These are phyloP conservation scores for Pardosa pseudoannulata DNA, from an alignment of 2,888 invertebrate species.

Conservation along the genomic window DNA sequence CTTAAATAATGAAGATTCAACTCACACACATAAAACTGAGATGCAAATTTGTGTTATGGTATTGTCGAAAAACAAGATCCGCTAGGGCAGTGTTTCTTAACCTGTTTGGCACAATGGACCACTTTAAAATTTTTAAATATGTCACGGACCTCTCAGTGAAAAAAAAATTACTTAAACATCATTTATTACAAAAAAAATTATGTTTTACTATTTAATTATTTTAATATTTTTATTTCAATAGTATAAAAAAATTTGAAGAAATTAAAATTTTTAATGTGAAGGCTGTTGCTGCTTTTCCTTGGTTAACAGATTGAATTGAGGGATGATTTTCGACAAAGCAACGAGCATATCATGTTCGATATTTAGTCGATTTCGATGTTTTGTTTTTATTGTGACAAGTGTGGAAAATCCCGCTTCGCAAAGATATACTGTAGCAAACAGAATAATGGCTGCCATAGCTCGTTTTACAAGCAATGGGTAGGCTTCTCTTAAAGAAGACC, in stretches of 20 bases:
- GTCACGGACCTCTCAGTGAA: no score
- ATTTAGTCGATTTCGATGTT: constrained; percentile 48
- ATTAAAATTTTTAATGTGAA: constrained; percentile 53
- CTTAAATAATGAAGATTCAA: no score
- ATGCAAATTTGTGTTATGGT: no score
- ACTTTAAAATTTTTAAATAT: no score
- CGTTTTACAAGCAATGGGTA: constrained; percentile 50
- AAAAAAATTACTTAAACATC: no score
- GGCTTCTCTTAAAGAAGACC: constrained; percentile 46
- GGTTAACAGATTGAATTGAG: constrained; percentile 47
- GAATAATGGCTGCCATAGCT: constrained; percentile 48
- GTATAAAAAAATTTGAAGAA: constrained; percentile 44
- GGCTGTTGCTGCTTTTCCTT: constrained; percentile 51
- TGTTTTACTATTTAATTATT: no score
- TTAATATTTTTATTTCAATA: no score
- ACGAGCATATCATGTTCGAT: constrained; percentile 39
- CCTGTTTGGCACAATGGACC: no score
- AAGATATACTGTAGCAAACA: constrained; percentile 47
- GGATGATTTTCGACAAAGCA: constrained; percentile 53
- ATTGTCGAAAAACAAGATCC: no score
- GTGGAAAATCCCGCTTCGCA: constrained; percentile 47
- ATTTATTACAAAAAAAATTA: no score
- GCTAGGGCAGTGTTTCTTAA: no score
- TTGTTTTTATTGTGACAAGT: constrained; percentile 43
- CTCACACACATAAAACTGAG: no score